phyloP scores from a whole-genome alignment of 1,140 invertebrate genomes.

The Ceratoteleas bidentatus region DNA sequence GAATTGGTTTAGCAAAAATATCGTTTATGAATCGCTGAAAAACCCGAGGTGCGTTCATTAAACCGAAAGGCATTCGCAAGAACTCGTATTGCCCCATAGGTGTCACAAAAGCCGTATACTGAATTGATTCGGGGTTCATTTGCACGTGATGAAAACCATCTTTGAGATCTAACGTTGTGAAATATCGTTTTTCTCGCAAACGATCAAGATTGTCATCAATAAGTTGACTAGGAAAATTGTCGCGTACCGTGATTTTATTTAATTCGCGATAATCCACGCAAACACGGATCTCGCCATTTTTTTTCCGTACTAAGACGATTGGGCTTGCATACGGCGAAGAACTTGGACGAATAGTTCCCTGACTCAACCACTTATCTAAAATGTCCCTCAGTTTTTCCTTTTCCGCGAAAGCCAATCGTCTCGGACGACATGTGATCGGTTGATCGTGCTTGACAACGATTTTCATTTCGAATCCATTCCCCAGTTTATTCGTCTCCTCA shows the following conservation, averaged over 20 bases:
- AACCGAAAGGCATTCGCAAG: slow-evolving; percentile 20
- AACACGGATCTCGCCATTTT: slow-evolving; percentile 74
- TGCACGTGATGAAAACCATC: slow-evolving; percentile 11
- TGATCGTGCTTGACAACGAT: slow-evolving; percentile 31
- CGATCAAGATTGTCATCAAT: slow-evolving; percentile 74
- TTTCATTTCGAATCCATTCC: slow-evolving; percentile 9
- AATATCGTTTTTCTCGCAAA: slow-evolving; percentile 2
- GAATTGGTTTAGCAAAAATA: slow-evolving; percentile 3
- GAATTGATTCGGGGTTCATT: not conserved
- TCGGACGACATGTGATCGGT: slow-evolving; percentile 56
- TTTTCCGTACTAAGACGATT: slow-evolving; percentile 75
- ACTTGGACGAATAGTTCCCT: slow-evolving; percentile 64
- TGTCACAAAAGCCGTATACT: slow-evolving; percentile 9
- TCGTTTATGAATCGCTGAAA: slow-evolving; percentile 12
- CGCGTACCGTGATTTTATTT: slow-evolving; percentile 74
- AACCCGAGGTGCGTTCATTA: not conserved
- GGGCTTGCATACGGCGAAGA: slow-evolving; percentile 68
- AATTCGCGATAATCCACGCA: slow-evolving; percentile 80
- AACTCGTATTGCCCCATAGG: too few relatives aligned
- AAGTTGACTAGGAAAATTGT: slow-evolving; percentile 67
- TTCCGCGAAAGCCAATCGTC: slow-evolving; percentile 58
- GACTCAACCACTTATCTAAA: slow-evolving; percentile 60
- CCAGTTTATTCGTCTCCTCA: not conserved
- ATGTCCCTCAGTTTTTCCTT: slow-evolving; percentile 56
- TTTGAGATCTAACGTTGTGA: slow-evolving; percentile 8